These are phyloP conservation scores for Monoplex corrugatus DNA, from an alignment of 2,888 invertebrate species.

Conservation along the genomic window DNA sequence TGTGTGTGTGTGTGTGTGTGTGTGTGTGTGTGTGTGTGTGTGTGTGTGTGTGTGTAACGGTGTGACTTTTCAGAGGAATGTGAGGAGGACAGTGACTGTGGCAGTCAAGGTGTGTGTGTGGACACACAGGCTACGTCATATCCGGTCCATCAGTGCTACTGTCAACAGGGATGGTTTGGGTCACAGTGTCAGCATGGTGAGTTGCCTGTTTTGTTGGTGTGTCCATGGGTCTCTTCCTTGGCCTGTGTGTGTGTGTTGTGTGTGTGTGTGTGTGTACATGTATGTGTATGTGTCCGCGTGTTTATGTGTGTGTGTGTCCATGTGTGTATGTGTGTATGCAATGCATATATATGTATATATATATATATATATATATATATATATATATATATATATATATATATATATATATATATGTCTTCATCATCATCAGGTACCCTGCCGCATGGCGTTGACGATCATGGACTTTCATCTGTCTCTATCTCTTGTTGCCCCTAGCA, in stretches of 20 bases:
- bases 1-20: too few relatives aligned
- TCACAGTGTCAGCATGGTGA: conserved; percentile 91
- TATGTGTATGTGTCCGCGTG: background rate
- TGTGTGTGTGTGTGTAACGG: too few relatives aligned
- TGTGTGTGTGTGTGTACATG: background rate
- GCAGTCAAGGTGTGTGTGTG: conserved; percentile 90
- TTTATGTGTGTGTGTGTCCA: background rate
- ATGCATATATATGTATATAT: background rate
- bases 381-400: background rate
- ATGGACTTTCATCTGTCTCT: too few relatives aligned
- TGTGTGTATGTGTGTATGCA: background rate
- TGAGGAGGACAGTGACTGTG: conserved; percentile 91
- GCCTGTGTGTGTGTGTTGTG: background rate
- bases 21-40: too few relatives aligned
- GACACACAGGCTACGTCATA: conserved; percentile 90
- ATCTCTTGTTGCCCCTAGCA: too few relatives aligned
- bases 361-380: background rate
- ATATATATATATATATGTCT: background rate
- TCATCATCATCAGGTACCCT: too few relatives aligned
- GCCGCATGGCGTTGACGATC: too few relatives aligned
- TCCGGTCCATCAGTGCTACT: conserved; percentile 93
- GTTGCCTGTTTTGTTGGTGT: background rate
- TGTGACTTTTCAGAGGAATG: conserved; percentile 88
- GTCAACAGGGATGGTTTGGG: conserved; percentile 91
- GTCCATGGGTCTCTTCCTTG: background rate